phyloP scores from a whole-genome alignment of 1,140 invertebrate genomes.

The Steinernema feltiae region DNA sequence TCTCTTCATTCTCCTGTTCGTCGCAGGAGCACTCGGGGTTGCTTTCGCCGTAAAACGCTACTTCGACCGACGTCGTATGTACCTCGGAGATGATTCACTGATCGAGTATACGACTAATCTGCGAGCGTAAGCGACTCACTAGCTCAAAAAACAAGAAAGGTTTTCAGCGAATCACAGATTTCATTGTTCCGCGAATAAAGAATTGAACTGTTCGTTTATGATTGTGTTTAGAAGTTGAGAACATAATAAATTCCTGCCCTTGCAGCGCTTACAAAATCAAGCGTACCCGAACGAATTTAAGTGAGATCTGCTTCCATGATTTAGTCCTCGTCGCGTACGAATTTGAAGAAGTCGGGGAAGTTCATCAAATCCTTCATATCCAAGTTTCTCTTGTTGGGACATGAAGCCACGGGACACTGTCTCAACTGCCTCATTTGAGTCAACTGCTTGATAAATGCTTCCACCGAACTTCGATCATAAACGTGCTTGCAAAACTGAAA shows the following conservation, averaged over 20 bases:
- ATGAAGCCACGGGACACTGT: constrained; percentile 14
- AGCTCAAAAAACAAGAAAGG: neutral
- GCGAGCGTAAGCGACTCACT: neutral
- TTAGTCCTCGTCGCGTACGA: neutral
- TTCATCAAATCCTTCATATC: neutral
- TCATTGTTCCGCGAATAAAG: neutral
- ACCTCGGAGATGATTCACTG: neutral
- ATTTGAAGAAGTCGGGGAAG: constrained; percentile 20
- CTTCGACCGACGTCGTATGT: neutral
- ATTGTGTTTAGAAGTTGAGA: neutral
- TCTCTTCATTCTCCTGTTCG: neutral
- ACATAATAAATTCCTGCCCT: too few relatives aligned
- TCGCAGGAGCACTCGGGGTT: neutral
- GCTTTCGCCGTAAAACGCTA: neutral
- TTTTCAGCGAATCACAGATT: neutral
- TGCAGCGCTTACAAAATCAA: too few relatives aligned
- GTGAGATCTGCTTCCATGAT: too few relatives aligned
- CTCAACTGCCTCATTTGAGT: neutral
- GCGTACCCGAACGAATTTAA: too few relatives aligned
- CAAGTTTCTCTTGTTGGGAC: constrained; percentile 15
- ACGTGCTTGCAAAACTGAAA: constrained; percentile 18
- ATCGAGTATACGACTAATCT: neutral
- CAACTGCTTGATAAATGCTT: neutral
- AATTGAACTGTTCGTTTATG: neutral
- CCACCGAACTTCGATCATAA: neutral